Conservation (phyloP, 2,113 vertebrate genomes). For the Steatornis caripensis region DNA sequence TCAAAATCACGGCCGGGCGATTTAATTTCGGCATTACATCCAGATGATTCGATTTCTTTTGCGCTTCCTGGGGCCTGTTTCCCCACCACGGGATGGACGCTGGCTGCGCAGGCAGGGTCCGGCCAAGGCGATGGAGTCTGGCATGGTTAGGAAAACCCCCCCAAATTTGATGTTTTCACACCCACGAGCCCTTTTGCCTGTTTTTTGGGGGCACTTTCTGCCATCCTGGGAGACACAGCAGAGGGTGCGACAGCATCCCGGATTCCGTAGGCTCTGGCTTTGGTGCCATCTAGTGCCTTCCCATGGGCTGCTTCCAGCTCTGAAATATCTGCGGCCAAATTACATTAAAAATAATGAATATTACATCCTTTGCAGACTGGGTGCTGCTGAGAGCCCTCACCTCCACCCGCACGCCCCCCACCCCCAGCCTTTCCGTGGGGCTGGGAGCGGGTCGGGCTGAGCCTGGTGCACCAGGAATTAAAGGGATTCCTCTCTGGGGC, state of each 20-base stretch:
- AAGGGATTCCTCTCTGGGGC: neutral
- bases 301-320: neutral
- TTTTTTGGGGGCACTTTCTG: neutral
- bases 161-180: neutral
- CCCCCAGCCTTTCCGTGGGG: neutral
- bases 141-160: neutral
- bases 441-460: neutral
- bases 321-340: neutral
- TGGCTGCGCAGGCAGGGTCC: neutral
- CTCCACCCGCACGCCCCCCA: rapidly evolving
- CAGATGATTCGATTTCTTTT: neutral
- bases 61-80: neutral
- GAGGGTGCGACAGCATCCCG: neutral
- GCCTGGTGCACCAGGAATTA: neutral
- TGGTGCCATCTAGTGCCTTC: conserved; percentile 55
- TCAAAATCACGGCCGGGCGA: neutral
- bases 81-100: neutral
- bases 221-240: rapidly evolving
- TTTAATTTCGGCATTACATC: neutral
- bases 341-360: neutral
- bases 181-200: neutral
- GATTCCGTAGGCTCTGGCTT: neutral
- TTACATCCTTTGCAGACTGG: neutral
- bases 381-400: neutral
- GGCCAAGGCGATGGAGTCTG: rapidly evolving